Conservation (phyloP, 2,113 vertebrate species). For the Riparia riparia region DNA sequence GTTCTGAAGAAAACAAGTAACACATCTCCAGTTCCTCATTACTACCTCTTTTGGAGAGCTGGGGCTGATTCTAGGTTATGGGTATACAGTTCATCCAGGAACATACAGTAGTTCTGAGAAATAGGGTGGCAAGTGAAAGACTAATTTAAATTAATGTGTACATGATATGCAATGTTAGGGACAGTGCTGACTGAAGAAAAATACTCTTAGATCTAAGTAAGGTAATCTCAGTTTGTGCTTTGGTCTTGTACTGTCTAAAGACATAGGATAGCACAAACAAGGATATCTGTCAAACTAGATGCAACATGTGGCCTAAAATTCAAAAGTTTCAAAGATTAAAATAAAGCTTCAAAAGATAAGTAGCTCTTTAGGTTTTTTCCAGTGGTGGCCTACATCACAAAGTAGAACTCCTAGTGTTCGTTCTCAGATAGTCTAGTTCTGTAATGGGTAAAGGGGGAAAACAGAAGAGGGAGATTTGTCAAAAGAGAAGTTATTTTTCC, state of each 20-base stretch:
- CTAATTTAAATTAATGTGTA: background rate
- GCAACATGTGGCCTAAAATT: background rate
- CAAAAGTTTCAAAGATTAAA: background rate
- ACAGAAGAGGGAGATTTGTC: background rate
- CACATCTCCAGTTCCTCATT: background rate
- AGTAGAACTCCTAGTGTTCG: background rate
- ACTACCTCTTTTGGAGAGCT: background rate
- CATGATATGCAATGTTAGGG: background rate
- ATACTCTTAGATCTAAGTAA: background rate
- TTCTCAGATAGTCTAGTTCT: background rate
- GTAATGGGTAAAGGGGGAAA: background rate
- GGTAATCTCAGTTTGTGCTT: background rate
- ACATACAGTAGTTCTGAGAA: fast-evolving
- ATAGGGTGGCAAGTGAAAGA: background rate
- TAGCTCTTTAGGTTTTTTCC: background rate
- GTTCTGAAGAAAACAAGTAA: background rate
- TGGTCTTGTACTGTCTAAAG: background rate
- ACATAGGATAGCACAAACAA: background rate
- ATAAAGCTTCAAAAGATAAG: background rate
- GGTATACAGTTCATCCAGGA: background rate
- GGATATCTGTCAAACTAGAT: background rate
- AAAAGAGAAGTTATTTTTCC: background rate
- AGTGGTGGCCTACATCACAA: background rate
- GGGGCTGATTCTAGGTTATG: background rate
- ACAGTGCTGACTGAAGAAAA: background rate